A percentile compares a stretch with the other conserved stretches of the same genome.
Conservation (phyloP, 2,797 vertebrate species). For the Malurus splendens region DNA sequence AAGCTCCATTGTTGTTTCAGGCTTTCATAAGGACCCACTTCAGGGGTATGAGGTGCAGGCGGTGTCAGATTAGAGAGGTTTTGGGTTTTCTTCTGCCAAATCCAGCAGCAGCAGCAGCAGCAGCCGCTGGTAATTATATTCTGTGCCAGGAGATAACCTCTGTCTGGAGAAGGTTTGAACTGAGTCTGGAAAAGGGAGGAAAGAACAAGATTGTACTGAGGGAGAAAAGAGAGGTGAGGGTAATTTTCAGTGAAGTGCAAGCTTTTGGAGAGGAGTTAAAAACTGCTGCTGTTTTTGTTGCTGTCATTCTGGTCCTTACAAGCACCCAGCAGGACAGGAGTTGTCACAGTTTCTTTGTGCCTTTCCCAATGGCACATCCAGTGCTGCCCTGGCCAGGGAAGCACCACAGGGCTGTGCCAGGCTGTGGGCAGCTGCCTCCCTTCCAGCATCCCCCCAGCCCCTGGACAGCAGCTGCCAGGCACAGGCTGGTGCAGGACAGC, state of each 20-base stretch:
- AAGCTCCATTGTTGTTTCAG: not conserved
- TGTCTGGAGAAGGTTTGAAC: not conserved
- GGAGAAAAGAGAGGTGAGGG: not conserved
- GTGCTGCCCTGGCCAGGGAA: not conserved
- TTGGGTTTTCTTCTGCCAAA: not conserved
- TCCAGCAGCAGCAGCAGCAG: not conserved
- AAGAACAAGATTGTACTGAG: not conserved
- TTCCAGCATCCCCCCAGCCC: not conserved
- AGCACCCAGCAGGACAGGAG: not conserved
- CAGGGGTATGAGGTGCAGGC: not conserved
- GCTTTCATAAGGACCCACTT: not conserved
- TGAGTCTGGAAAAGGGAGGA: not conserved
- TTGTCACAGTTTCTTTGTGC: accelerated
- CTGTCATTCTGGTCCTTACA: not conserved
- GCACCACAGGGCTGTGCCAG: accelerated
- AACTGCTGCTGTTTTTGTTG: not conserved
- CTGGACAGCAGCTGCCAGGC: not conserved
- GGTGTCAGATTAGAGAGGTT: not conserved
- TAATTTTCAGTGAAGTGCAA: not conserved
- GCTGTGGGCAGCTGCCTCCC: not conserved
- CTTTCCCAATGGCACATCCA: not conserved
- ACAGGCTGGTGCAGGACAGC: not conserved
- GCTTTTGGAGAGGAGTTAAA: not conserved
- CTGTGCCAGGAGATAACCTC: not conserved
- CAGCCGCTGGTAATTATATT: not conserved